Base-by-base conservation (phyloP, 1,140 invertebrate species). In the Zaprionus tsacasi region DNA sequence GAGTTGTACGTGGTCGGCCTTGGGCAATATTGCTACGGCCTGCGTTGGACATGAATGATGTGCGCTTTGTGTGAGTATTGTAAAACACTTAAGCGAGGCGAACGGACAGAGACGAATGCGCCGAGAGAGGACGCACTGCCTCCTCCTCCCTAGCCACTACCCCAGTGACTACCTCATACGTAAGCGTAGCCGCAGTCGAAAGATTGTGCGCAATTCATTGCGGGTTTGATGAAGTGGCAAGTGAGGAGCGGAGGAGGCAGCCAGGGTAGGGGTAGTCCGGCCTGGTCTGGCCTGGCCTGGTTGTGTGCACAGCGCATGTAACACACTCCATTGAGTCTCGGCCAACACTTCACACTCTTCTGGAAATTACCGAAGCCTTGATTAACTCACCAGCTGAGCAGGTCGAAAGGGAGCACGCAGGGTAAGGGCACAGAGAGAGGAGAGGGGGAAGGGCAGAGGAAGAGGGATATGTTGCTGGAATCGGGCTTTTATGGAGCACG, bases 41-140 rank as follows among this genome's bases (percentile, higher is more conserved):
- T 88, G 83, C 65, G 70, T 83, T 57, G 80, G 83, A 88, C 83
- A 88, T 88, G 85, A 88, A 88, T 88, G 83, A 88, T 88, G 83
- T 75, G 85, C 78, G 80, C 78, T 88, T 88, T 83, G 83, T 83
- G 67, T 55, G 78, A 83, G 85, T 85, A 81, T 79, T 88, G 85
- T 88, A 89, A 88, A 88, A 89, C 83, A 88, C 83, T 88, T 88
- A 87, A 83, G 63, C 63, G 64, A 38, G 72, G 56, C 65, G 64
- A 57, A 61, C 50, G 61, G 57, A n/a, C 40, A 25, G 45, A 52
- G 45, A 50, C 27, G 43, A n/a, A 50, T 25, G 27, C 27, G 1
- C 27, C 3, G 27, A 30, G 27, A 30, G 27, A 30, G 27, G 27
- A 0, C 1, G 35, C 56, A 17, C 30, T 27, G 12, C 11, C 36